Conservation (phyloP, 2,797 vertebrate species). For the Caiman crocodilus region DNA sequence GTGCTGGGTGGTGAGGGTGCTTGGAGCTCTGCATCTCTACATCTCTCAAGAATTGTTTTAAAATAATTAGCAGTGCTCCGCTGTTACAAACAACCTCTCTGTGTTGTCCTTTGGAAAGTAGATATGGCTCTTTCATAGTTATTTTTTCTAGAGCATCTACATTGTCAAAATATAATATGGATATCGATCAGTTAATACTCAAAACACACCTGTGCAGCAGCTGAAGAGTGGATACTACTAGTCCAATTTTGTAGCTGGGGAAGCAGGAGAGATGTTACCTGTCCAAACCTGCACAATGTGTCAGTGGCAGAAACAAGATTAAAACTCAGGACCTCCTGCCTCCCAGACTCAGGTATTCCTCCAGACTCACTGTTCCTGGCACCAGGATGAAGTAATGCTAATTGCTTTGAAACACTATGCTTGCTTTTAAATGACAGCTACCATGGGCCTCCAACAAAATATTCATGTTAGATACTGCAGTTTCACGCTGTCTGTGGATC, state of each 20-base stretch:
- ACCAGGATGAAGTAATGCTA: background rate
- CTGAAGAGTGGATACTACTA: background rate
- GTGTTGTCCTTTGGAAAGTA: background rate
- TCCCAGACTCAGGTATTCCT: background rate
- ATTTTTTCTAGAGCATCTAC: background rate
- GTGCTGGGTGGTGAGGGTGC: background rate
- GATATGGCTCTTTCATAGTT: background rate
- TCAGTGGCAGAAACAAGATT: background rate
- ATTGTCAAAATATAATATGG: too few relatives aligned
- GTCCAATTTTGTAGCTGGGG: background rate
- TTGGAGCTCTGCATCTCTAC: background rate
- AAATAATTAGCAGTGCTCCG: background rate
- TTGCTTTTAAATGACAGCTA: background rate
- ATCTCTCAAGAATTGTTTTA: background rate
- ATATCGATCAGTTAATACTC: background rate
- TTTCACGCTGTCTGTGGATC: background rate
- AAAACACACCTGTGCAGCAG: background rate
- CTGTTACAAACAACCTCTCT: background rate
- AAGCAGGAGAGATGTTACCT: background rate
- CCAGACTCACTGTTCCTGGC: background rate
- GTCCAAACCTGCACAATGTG: background rate
- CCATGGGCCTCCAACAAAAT: background rate
- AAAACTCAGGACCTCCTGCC: background rate
- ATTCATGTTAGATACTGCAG: background rate
- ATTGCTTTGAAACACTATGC: background rate